phyloP scores from a whole-genome alignment of 2,797 vertebrate genomes.

The Acipenser transmontanus region DNA sequence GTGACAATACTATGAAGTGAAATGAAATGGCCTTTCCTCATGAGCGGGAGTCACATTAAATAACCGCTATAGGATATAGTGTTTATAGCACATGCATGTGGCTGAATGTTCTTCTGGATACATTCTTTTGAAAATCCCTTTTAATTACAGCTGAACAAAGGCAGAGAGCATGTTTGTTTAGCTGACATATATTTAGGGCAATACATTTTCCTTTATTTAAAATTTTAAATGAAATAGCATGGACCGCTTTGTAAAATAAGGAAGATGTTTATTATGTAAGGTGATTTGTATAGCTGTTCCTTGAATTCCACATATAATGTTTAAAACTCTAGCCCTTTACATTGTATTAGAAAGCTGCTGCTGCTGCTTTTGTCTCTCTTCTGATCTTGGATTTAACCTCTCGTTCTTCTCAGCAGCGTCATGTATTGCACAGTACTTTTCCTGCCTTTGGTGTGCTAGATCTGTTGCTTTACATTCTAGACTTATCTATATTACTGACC shows the following conservation, averaged over 20 bases:
- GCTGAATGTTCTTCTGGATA: constrained; percentile 10
- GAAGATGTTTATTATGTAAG: too few species aligned
- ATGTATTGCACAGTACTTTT: constrained; percentile 45
- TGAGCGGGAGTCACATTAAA: constrained; percentile 1
- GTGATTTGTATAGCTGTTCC: too few species aligned
- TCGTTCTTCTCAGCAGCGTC: constrained; percentile 24
- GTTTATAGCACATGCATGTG: constrained; percentile 4
- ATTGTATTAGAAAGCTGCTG: constrained; percentile 7
- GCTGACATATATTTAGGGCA: too few species aligned
- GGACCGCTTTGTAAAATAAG: too few species aligned
- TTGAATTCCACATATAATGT: too few species aligned
- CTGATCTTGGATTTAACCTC: constrained; percentile 13
- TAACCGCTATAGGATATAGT: constrained; percentile 10
- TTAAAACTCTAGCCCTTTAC: neutral
- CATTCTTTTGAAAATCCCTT: neutral
- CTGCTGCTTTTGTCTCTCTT: constrained; percentile 21
- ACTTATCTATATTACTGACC: constrained; percentile 25
- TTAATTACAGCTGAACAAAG: constrained; percentile 5
- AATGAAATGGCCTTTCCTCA: constrained; percentile 21
- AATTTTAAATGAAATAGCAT: too few species aligned
- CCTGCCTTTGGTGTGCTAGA: constrained; percentile 25
- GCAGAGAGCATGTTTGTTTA: neutral
- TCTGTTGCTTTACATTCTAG: constrained; percentile 35
- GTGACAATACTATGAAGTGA: constrained; percentile 47
- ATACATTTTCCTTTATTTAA: too few species aligned